These are phyloP conservation scores for Calliphora vicina DNA, from an alignment of 1,140 invertebrate species.

Conservation along the genomic window DNA sequence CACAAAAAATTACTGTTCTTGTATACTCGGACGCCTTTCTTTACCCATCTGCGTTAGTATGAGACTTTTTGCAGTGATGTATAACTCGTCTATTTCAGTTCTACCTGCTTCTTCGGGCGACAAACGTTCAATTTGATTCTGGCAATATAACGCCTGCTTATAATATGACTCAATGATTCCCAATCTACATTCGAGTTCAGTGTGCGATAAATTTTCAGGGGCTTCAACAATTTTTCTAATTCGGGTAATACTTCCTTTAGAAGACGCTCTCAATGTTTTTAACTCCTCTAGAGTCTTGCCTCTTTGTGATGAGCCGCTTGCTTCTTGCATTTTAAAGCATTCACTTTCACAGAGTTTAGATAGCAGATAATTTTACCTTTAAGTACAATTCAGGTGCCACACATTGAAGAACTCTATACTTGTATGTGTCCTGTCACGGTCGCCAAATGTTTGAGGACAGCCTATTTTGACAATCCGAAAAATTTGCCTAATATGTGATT, in stretches of 20 bases:
- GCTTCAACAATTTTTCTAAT: conserved; percentile 26
- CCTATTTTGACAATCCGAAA: too few species aligned
- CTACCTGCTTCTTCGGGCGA: background rate
- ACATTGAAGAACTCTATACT: too few species aligned
- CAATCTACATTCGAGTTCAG: conserved; percentile 24
- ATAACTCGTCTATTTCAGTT: conserved; percentile 30
- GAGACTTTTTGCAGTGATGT: background rate
- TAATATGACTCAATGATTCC: conserved; percentile 10
- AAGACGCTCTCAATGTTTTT: too few species aligned
- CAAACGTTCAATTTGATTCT: conserved; percentile 24
- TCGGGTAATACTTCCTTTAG: background rate
- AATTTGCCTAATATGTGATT: too few species aligned
- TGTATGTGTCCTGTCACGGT: too few species aligned
- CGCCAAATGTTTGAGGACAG: too few species aligned
- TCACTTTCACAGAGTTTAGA: too few species aligned
- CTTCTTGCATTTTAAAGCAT: too few species aligned
- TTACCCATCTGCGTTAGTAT: background rate
- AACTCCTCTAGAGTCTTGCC: too few species aligned
- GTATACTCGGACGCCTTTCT: background rate
- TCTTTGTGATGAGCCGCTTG: too few species aligned
- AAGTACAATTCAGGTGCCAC: too few species aligned
- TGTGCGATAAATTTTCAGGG: background rate
- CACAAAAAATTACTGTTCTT: background rate
- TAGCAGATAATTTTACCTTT: too few species aligned
- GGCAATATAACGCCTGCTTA: background rate